Evolutionary conservation across 2,113 vertebrate species (phyloP).

Genomic region (Nesogale talazaci): DNA sequence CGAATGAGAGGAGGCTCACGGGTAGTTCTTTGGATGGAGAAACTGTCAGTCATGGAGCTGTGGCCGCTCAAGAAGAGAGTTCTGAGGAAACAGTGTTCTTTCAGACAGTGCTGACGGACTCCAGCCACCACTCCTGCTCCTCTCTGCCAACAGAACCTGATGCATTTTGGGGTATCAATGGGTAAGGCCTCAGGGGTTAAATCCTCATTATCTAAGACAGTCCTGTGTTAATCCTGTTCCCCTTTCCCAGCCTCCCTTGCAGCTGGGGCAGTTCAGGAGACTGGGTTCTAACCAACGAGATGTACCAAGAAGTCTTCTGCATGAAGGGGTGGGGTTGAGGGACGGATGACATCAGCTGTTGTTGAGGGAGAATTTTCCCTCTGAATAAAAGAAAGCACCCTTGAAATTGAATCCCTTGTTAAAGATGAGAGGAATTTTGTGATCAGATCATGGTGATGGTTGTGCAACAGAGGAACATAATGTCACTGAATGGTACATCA

Average conservation of each 20-base stretch:
- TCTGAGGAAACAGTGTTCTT: background rate
- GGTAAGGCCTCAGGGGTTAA: background rate
- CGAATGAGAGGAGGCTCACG: background rate
- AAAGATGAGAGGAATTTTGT: background rate
- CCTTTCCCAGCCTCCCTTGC: background rate
- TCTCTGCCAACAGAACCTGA: background rate
- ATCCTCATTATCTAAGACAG: background rate
- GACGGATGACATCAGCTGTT: background rate
- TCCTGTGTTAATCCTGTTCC: background rate
- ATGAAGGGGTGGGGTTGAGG: background rate
- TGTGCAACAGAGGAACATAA: background rate
- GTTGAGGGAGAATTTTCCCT: background rate
- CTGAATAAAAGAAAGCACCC: background rate
- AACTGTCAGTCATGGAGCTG: background rate
- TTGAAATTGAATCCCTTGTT: background rate
- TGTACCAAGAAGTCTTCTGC: constrained; percentile 20
- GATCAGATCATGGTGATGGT: background rate
- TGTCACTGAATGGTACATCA: background rate
- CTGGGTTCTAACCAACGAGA: background rate
- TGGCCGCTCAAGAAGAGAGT: background rate
- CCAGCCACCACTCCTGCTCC: background rate
- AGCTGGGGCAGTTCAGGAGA: background rate
- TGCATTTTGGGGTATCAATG: background rate
- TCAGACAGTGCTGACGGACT: background rate
- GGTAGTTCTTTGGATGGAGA: background rate